Percentiles rank a stretch among this genome's conserved stretches.
phyloP scores from a whole-genome alignment of 2,888 invertebrate genomes.

The Trissolcus brochymenae region DNA sequence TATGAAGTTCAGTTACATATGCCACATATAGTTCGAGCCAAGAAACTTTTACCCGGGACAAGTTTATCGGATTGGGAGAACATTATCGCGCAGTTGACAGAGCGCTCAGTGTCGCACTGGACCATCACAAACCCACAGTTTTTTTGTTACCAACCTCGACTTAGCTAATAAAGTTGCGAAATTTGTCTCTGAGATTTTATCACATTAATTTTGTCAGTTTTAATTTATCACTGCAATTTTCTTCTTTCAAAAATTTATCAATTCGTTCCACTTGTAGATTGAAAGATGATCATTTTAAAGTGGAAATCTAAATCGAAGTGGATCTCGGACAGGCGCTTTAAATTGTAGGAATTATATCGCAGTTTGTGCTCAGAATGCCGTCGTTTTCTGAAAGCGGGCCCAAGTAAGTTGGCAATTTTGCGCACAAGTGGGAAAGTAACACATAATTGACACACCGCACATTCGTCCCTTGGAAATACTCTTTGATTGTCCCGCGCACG shows the following conservation, averaged over 20 bases:
- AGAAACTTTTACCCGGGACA: slow-evolving; percentile 39
- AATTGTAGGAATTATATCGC: not conserved
- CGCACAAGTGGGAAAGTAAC: slow-evolving; percentile 30
- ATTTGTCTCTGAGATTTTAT: too few relatives aligned
- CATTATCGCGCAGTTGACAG: slow-evolving; percentile 50
- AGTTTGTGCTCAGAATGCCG: slow-evolving; percentile 7
- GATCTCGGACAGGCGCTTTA: too few relatives aligned
- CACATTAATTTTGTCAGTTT: too few relatives aligned
- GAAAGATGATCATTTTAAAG: too few relatives aligned
- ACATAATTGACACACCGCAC: slow-evolving; percentile 45
- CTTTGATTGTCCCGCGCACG: slow-evolving; percentile 48
- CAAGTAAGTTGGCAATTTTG: slow-evolving; percentile 21
- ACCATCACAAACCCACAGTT: slow-evolving; percentile 5
- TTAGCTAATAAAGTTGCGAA: too few relatives aligned
- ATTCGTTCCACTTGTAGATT: not conserved
- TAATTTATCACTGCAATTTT: too few relatives aligned
- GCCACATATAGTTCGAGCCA: slow-evolving; percentile 40
- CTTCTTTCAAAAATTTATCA: too few relatives aligned
- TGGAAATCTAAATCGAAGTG: too few relatives aligned
- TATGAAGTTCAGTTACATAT: slow-evolving; percentile 47
- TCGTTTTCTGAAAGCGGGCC: slow-evolving; percentile 4
- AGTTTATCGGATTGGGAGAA: slow-evolving; percentile 51
- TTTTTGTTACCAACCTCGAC: too few relatives aligned
- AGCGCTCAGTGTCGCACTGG: slow-evolving; percentile 17
- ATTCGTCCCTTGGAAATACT: slow-evolving; percentile 42